Evolutionary conservation across 23 tunicate species (phyloP), one percentile per base, ranked within the genome.

Genomic region (Clavelina lepadiformis): DNA sequence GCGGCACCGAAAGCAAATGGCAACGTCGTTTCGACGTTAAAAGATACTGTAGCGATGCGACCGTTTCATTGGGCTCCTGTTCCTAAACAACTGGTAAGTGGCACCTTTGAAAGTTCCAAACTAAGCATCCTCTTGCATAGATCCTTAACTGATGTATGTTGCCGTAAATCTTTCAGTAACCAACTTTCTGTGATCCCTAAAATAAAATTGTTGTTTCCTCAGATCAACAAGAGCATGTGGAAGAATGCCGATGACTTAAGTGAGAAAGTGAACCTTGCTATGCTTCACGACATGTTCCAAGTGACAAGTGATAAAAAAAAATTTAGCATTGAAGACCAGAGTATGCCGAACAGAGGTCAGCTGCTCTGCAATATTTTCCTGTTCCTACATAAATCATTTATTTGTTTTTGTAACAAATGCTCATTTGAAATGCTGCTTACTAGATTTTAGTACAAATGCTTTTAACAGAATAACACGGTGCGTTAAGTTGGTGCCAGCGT

Each of bases 181-280:
- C n/a, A n/a, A n/a, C n/a, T n/a, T n/a, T n/a, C n/a, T n/a, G n/a
- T n/a, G n/a, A n/a, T n/a, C n/a, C n/a, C n/a, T n/a, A n/a, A n/a
- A 31, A 31, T 7, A 13, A 13, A 60, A 31, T 24, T 28, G 29
- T 60, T 60, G 26, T 38, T 23, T 35, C 23, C 19, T 63, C 11
- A 78, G 86, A 71, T 80, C 15, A 36, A 46, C 65, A 80, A 80
- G 31, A 80, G 86, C 41, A 70, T 80, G 69, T 80, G 86, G 86
- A 80, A 80, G 29, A 80, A 62, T 33, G 31, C 54, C 15, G 63
- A 65, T 20, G 78, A 70, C 21, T 38, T 71, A 3, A 59, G 65
- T 32, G 19, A 8, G 3, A 19, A 23, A 18, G 38, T 80, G 1
- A 35, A 62, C 34, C 37, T 54, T 4, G 64, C 70, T 15, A 72